phyloP scores from a whole-genome alignment of 2,888 invertebrate species.

The Criorhina ranunculi region DNA sequence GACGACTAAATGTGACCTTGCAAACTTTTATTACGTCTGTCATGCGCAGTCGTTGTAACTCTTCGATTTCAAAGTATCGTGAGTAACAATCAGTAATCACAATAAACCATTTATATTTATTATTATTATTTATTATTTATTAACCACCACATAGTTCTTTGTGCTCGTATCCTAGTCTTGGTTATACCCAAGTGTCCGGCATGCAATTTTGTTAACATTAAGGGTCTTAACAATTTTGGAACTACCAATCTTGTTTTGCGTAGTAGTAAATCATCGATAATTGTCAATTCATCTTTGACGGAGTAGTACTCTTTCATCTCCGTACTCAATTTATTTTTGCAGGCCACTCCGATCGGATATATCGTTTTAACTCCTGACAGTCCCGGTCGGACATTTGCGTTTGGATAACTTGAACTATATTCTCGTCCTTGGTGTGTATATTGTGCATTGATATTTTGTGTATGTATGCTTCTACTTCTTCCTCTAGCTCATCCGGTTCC shows the following conservation, averaged over 20 bases:
- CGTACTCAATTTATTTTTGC: neutral
- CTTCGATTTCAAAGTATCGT: neutral
- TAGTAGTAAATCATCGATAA: slow-evolving; percentile 2
- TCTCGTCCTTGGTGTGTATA: slow-evolving; percentile 25
- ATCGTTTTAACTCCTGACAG: slow-evolving; percentile 8
- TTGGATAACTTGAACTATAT: slow-evolving; percentile 23
- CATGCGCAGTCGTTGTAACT: slow-evolving; percentile 2
- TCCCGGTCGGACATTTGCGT: neutral
- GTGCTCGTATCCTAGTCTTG: slow-evolving; percentile 11
- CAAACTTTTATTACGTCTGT: slow-evolving; percentile 2
- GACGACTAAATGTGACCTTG: slow-evolving; percentile 7
- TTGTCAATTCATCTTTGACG: neutral
- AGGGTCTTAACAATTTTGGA: neutral
- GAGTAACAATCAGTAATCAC: neutral
- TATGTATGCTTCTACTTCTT: slow-evolving; percentile 24
- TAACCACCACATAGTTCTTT: slow-evolving; percentile 23
- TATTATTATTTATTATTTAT: neutral
- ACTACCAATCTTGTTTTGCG: slow-evolving; percentile 4
- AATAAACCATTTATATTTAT: slow-evolving; percentile 10
- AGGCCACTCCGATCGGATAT: neutral
- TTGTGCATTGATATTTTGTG: slow-evolving; percentile 11
- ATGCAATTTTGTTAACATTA: slow-evolving; percentile 16
- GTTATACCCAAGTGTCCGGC: slow-evolving; percentile 18
- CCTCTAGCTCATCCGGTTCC: slow-evolving; percentile 15
- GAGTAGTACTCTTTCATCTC: slow-evolving; percentile 18